Evolutionary conservation across 2,888 invertebrate species (phyloP).

Genomic region (Drosophila recens): DNA sequence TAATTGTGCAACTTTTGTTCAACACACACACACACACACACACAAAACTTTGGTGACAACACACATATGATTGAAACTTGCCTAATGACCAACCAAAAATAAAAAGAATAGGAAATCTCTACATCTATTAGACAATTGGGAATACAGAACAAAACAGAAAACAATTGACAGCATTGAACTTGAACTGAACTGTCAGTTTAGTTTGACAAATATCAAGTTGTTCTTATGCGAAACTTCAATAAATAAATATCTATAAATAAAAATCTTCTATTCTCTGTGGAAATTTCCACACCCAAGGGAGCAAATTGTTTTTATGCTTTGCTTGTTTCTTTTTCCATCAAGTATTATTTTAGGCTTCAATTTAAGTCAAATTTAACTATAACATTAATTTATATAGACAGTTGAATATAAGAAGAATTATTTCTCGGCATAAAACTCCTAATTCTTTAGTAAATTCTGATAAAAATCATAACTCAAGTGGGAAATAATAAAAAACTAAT

Average conservation of each 20-base stretch:
- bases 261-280: background rate
- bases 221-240: conserved; percentile 1
- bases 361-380: no score
- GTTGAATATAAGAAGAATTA: no score
- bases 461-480: no score
- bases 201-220: conserved; percentile 20
- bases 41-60: conserved; percentile 42
- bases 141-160: background rate
- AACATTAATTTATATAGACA: no score
- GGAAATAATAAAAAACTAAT: no score
- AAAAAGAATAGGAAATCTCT: conserved; percentile 7
- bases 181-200: conserved; percentile 1
- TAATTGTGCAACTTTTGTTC: conserved; percentile 75
- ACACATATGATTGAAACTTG: conserved; percentile 65
- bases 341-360: no score
- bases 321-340: background rate
- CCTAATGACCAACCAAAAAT: conserved; percentile 56
- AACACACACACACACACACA: background rate
- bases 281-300: background rate
- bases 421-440: no score
- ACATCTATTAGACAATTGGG: conserved; percentile 13
- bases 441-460: no score
- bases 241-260: conserved; percentile 8
- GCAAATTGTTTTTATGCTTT: background rate
- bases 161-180: conserved; percentile 4